Conservation (phyloP, 2,113 vertebrate species). For the Scophthalmus maximus region DNA sequence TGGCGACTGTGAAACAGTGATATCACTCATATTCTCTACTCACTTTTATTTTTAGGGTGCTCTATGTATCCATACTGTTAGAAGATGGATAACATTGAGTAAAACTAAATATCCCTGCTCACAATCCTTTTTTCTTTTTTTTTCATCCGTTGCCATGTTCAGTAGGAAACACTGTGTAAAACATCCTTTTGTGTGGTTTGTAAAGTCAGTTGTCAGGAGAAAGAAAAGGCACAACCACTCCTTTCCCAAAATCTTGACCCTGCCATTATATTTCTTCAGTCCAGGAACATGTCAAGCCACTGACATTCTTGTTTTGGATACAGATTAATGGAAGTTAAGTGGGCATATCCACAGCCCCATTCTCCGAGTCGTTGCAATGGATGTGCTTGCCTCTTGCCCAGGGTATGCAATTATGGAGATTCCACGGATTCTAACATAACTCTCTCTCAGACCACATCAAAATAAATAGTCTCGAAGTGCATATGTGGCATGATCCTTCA, state of each 20-base stretch:
- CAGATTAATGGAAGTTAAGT: slow-evolving; percentile 74
- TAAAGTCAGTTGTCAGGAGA: slow-evolving; percentile 61
- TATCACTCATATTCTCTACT: not conserved
- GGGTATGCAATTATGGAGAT: slow-evolving; percentile 73
- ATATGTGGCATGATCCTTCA: slow-evolving; percentile 57
- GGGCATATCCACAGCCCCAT: slow-evolving; percentile 71
- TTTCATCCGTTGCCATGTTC: slow-evolving; percentile 38
- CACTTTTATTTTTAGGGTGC: slow-evolving; percentile 3
- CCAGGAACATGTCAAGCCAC: slow-evolving; percentile 73
- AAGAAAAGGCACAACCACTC: slow-evolving; percentile 47
- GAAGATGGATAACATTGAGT: slow-evolving; percentile 12
- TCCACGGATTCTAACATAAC: slow-evolving; percentile 77
- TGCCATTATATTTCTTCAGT: slow-evolving; percentile 63
- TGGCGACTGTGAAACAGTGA: slow-evolving; percentile 6
- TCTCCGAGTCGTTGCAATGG: slow-evolving; percentile 55
- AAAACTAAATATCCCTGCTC: slow-evolving; percentile 33
- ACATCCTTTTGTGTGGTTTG: slow-evolving; percentile 67
- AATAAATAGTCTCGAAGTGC: slow-evolving; percentile 69
- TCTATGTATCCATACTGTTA: slow-evolving; percentile 1
- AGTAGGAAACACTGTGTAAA: slow-evolving; percentile 52
- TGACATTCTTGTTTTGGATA: slow-evolving; percentile 77
- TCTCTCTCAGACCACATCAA: slow-evolving; percentile 64
- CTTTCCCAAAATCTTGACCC: slow-evolving; percentile 70
- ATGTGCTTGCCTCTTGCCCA: slow-evolving; percentile 57
- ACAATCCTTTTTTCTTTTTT: not conserved